A percentile compares a stretch with the other conserved stretches of the same genome.
Evolutionary conservation across 2,888 invertebrate genomes (phyloP).

Genomic region (Byasa hedistus): DNA sequence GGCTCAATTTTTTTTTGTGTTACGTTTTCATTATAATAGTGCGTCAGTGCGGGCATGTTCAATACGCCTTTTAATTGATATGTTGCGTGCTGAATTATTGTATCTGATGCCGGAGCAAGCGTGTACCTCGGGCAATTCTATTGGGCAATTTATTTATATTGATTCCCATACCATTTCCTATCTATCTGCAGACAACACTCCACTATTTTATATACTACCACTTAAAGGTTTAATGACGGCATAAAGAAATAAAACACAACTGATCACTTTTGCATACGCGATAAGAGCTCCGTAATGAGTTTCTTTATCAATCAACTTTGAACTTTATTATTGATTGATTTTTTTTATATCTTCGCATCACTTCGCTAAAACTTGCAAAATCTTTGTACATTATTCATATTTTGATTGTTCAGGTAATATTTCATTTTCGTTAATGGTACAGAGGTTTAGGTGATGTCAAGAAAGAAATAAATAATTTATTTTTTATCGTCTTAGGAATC

Average conservation of each 20-base stretch:
- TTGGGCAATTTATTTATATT: conserved; percentile 74
- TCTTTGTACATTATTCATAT: background rate
- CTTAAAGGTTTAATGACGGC: conserved; percentile 41
- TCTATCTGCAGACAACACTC: conserved; percentile 55
- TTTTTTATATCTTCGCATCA: background rate
- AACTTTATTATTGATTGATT: background rate
- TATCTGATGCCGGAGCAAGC: conserved; percentile 60
- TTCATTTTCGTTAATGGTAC: too few species aligned
- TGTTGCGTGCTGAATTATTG: conserved; percentile 72
- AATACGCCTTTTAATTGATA: conserved; percentile 73
- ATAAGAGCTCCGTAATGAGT: conserved; percentile 15
- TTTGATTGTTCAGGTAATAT: background rate
- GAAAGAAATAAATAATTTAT: too few species aligned
- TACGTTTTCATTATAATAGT: conserved; percentile 56
- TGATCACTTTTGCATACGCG: conserved; percentile 26
- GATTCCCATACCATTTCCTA: conserved; percentile 65
- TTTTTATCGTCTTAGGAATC: too few species aligned
- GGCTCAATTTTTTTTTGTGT: conserved; percentile 29
- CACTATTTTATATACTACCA: conserved; percentile 53
- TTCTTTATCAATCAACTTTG: conserved; percentile 10
- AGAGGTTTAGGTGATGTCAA: too few species aligned
- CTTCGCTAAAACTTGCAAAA: background rate
- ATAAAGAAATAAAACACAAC: conserved; percentile 42
- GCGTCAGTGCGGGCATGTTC: conserved; percentile 56
- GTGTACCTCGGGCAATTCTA: conserved; percentile 67